Evolutionary conservation across 2,113 vertebrate genomes (phyloP), one percentile per base, ranked within the genome.

Genomic region (Leptocoma aspasia): DNA sequence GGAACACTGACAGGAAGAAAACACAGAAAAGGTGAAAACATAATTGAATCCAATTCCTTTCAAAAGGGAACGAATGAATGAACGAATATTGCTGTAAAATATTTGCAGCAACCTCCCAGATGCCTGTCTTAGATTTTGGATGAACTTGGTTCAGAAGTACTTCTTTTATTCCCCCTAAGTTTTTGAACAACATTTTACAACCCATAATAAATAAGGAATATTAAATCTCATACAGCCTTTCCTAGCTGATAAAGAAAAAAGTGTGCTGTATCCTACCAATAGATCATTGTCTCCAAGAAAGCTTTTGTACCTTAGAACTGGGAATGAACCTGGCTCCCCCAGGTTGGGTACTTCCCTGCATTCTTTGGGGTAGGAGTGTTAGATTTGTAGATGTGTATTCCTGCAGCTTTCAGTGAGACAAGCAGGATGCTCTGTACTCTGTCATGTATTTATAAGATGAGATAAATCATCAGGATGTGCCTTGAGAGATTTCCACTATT

Each of bases 121-220:
- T 90, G 33, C 70, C 47, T 89, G 18, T 70, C 44, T 72, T 39
- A 82, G 92, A 91, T 66, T 96, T 88, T 70, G 64, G 71, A 78
- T 88, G 71, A 90, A 95, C 68, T 94, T 91, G 82, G 56, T 59
- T 90, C 59, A 59, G 53, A 89, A 89, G 13, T 35, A 24, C 5
- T 7, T 83, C 47, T 59, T 59, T 10, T 47, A 44, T 28, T 4
- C 1, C 11, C 42, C 33, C 13, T 22, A 91, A 44, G 50, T 47
- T 94, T 92, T 93, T 86, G n/a, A 88, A 77, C 75, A 85, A 72
- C 52, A 83, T 90, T 95, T 95, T 83, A 86, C 39, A 92, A 57
- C 39, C n/a, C 87, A 73, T 90, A 86, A 66, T 89, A 93, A 96
- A 82, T 94, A 91, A 92, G 9, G 35, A 73, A 52, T 92, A 94